Percentiles rank a stretch among this genome's conserved stretches.
phyloP scores from a whole-genome alignment of 1,140 invertebrate species.

The Calosoma granatense region DNA sequence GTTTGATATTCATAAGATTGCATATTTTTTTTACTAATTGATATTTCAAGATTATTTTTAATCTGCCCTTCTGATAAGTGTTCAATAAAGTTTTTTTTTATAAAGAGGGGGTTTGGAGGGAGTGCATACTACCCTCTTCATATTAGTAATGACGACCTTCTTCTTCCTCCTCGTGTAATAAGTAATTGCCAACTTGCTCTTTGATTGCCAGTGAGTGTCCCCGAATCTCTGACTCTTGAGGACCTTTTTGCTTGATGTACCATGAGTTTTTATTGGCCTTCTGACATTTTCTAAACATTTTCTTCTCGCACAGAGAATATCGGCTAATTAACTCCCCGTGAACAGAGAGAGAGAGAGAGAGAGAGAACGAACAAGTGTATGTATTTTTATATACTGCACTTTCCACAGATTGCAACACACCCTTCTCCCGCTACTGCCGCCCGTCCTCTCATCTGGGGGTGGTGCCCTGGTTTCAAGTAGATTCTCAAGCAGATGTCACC shows the following conservation, averaged over 20 bases:
- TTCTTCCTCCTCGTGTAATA: slow-evolving; percentile 6
- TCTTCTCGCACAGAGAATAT: slow-evolving; percentile 3
- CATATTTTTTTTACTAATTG: no score
- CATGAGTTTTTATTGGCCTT: slow-evolving; percentile 42
- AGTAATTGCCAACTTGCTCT: slow-evolving; percentile 7
- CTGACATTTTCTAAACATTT: slow-evolving; percentile 40
- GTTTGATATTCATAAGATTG: no score
- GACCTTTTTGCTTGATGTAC: slow-evolving; percentile 29
- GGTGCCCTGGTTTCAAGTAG: not conserved
- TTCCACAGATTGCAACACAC: not conserved
- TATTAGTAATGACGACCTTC: slow-evolving; percentile 4
- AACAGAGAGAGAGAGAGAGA: no score
- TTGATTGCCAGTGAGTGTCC: slow-evolving; percentile 1
- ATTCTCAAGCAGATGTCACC: not conserved
- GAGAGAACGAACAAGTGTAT: not conserved
- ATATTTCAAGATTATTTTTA: no score
- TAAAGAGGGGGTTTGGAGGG: no score
- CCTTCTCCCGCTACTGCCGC: not conserved
- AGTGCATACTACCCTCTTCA: no score
- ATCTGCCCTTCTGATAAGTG: no score
- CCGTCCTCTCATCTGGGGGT: not conserved
- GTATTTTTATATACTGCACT: slow-evolving; percentile 8
- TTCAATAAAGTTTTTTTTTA: no score
- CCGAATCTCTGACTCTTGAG: slow-evolving; percentile 18
- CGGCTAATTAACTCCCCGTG: slow-evolving; percentile 1